These are phyloP conservation scores for Dipodomys merriami DNA, from an alignment of 2,113 vertebrate genomes.

Conservation along the genomic window DNA sequence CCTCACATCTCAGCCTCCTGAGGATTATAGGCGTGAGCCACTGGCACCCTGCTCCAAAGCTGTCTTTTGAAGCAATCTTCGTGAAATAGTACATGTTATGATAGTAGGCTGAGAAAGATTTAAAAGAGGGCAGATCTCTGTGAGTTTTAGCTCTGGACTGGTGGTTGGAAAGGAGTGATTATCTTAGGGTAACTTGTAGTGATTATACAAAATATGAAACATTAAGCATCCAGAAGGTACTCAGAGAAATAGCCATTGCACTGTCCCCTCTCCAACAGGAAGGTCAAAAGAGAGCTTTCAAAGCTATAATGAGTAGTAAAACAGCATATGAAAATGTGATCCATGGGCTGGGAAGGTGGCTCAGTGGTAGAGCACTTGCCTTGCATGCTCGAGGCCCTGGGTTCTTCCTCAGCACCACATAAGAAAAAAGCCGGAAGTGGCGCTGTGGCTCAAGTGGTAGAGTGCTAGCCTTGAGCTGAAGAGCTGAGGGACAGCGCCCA, in stretches of 20 bases:
- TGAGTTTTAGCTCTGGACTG: neutral
- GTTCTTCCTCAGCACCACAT: too few relatives aligned
- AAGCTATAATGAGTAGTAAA: neutral
- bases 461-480: too few relatives aligned
- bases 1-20: too few relatives aligned
- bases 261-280: neutral
- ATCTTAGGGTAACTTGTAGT: neutral
- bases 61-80: neutral
- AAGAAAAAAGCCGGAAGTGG: too few relatives aligned
- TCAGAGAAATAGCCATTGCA: neutral
- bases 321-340: neutral
- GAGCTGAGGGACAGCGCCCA: too few relatives aligned
- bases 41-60: too few relatives aligned
- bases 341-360: neutral
- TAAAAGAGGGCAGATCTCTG: neutral
- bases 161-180: neutral
- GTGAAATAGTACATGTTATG: neutral
- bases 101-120: neutral
- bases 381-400: too few relatives aligned
- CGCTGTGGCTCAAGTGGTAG: too few relatives aligned
- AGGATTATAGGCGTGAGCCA: too few relatives aligned
- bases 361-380: too few relatives aligned
- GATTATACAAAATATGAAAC: neutral
- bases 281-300: constrained; percentile 7
- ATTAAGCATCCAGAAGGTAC: neutral